Conservation (phyloP, 2,888 invertebrate genomes). For the Hemicrepidius hirtus region DNA sequence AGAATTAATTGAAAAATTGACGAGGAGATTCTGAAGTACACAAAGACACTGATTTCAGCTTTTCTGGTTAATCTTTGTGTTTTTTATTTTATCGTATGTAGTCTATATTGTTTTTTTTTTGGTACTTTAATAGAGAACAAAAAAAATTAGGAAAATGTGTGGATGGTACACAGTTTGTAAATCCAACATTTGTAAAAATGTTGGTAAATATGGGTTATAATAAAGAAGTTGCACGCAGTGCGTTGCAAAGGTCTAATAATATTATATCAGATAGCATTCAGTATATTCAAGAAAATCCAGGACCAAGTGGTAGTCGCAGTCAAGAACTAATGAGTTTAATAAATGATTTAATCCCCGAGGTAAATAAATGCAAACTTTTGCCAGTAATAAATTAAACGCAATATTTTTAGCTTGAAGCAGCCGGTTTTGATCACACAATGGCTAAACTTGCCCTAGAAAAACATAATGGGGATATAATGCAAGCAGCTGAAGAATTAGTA, state of each 20-base stretch:
- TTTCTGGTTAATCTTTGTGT: too few relatives aligned
- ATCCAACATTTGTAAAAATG: constrained; percentile 73
- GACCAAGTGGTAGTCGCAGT: constrained; percentile 69
- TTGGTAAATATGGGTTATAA: constrained; percentile 83
- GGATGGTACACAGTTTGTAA: constrained; percentile 76
- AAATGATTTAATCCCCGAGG: constrained; percentile 68
- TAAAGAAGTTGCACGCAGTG: constrained; percentile 75
- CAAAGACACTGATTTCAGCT: too few relatives aligned
- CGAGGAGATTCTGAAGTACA: too few relatives aligned
- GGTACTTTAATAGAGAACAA: constrained; percentile 69
- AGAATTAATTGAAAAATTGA: too few relatives aligned
- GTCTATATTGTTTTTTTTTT: constrained; percentile 12
- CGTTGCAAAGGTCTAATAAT: constrained; percentile 81
- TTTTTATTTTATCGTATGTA: too few relatives aligned
- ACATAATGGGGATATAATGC: constrained; percentile 74
- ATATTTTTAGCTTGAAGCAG: constrained; percentile 72
- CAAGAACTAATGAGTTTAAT: constrained; percentile 65
- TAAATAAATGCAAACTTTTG: constrained; percentile 38
- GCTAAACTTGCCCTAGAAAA: constrained; percentile 75
- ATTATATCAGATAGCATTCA: constrained; percentile 80
- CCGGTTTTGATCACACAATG: constrained; percentile 77
- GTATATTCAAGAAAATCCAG: constrained; percentile 77
- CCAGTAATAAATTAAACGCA: constrained; percentile 11
- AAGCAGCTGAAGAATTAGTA: constrained; percentile 77
- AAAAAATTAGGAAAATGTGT: constrained; percentile 76